A percentile compares a stretch with the other conserved stretches of the same genome.
phyloP scores from a whole-genome alignment of 2,113 vertebrate genomes.

The Calonectris borealis region DNA sequence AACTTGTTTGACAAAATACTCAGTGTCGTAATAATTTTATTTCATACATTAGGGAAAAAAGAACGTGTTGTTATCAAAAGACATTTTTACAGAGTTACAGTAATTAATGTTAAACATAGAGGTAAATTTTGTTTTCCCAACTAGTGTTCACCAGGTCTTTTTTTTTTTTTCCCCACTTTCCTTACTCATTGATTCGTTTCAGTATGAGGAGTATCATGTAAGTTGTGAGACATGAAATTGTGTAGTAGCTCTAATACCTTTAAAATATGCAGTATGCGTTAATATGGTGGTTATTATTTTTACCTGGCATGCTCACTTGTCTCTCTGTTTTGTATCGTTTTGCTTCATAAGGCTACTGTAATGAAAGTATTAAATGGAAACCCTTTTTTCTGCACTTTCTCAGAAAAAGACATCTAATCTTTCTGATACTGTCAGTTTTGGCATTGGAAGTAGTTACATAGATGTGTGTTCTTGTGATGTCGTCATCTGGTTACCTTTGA shows the following conservation, averaged over 20 bases:
- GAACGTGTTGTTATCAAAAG: background rate
- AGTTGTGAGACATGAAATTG: background rate
- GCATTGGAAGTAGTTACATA: conserved; percentile 10
- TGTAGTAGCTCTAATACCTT: conserved; percentile 6
- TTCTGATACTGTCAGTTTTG: background rate
- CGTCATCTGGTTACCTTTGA: background rate
- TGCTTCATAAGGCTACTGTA: background rate
- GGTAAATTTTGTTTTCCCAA: conserved; percentile 1
- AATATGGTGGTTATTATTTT: background rate
- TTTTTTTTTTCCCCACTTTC: background rate
- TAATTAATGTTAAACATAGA: background rate
- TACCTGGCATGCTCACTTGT: conserved; percentile 6
- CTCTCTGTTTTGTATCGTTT: background rate
- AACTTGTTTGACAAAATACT: background rate
- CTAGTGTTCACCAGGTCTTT: conserved; percentile 7
- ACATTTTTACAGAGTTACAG: background rate
- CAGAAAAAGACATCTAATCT: background rate
- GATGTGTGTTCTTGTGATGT: background rate
- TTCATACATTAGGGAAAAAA: background rate
- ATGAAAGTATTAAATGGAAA: conserved; percentile 18
- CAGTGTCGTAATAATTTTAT: background rate
- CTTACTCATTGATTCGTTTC: conserved; percentile 30
- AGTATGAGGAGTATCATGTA: conserved; percentile 37
- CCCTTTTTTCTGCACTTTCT: background rate
- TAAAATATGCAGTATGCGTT: background rate